Base-by-base conservation (phyloP, 2,113 vertebrate species). In the Harpagus bidentatus region DNA sequence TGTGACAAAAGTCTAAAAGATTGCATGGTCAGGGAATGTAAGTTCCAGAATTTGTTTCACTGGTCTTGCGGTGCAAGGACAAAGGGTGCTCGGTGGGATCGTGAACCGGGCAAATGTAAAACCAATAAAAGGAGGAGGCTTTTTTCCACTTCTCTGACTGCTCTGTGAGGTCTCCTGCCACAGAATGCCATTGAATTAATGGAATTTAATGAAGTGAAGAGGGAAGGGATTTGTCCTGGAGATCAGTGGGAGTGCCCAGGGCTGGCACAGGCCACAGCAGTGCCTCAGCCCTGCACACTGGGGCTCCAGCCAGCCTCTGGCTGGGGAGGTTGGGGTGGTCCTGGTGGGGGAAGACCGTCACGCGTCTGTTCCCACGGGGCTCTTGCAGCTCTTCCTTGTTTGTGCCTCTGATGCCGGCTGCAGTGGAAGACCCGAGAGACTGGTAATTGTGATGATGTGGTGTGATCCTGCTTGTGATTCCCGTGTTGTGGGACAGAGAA, bases 241-340 rank as follows among this genome's bases (percentile, higher is more conserved):
- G 38, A 2, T 11, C 36, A 2, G 53, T 9, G 32, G 74, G 63
- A 28, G 43, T 0, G 2, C n/a, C 1, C 1, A 3, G 38, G 32
- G 40, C 40, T 74, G 84, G 77, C 59, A 3, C 18, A 17, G 70
- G 66, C 25, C 0, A 0, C 3, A 43, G 42, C 38, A 14, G 25
- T 6, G 47, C 34, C 56, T 36, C 14, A 5, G 36, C 29, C 34
- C 0, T 0, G 7, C 0, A 4, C 0, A 0, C 1, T 1, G 5
- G 8, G 13, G 45, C 34, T 76, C 31, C 23, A 6, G 34, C 56
- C 6, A 1, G 16, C 18, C 67, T 28, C 4, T 40, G 4, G 29
- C 1, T 6, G 16, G 22, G 36, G 23, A 11, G 11, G 32, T 50
- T 10, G 0, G 19, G 4, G 13, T 9, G 59, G 58, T n/a, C 28